Percentiles rank a stretch among this genome's conserved stretches.
phyloP scores from a whole-genome alignment of 2,113 vertebrate species.

The Merops nubicus region DNA sequence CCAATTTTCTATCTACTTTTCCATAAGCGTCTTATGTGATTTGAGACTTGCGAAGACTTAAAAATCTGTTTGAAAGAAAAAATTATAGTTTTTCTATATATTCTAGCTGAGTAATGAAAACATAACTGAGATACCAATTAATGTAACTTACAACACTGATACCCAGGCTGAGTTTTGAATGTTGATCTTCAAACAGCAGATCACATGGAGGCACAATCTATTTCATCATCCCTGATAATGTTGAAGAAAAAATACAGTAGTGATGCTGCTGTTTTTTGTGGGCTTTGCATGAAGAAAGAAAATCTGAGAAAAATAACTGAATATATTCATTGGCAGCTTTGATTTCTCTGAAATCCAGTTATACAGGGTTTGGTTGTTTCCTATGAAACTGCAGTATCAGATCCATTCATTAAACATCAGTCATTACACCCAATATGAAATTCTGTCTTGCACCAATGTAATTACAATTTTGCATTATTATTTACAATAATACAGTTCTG shows the following conservation, averaged over 20 bases:
- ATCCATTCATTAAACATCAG: background rate
- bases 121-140: background rate
- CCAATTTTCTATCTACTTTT: background rate
- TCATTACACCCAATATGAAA: background rate
- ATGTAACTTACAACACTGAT: background rate
- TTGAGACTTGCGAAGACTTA: background rate
- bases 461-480: background rate
- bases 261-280: background rate
- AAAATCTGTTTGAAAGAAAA: background rate
- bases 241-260: background rate
- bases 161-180: background rate
- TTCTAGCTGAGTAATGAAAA: background rate
- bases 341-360: background rate
- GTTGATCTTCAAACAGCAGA: background rate
- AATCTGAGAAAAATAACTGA: background rate
- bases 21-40: background rate
- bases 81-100: too few relatives aligned
- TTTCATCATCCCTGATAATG: background rate
- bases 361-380: background rate
- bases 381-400: background rate
- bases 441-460: background rate
- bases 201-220: background rate
- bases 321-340: background rate
- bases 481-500: too few relatives aligned
- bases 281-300: background rate